Base-by-base conservation (phyloP, 2,888 invertebrate species). In the Hartigia nigra region DNA sequence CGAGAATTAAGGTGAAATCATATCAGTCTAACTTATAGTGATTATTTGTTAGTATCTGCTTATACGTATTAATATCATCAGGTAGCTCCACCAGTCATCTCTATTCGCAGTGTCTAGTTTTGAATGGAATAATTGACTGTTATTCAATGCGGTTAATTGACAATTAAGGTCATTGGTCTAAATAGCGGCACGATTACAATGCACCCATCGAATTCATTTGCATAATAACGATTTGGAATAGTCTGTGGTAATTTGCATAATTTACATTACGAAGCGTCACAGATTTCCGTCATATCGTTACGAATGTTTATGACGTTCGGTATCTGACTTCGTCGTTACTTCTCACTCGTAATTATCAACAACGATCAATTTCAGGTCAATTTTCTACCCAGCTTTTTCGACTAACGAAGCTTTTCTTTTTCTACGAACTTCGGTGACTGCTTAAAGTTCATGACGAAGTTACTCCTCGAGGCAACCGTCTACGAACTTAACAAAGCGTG, bases 91-190 rank as follows among this genome's bases (percentile, higher is more conserved):
- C 23, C 23, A 23, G 23, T 9, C 9, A 55, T 55, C 9, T 55
- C 23, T 23, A 55, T 55, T 81, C 76, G 70, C 76, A 72, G 70
- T 37, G 80, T 69, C 77, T 80, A 81, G 77, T 79, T 82, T 76
- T 76, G 37, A 70, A 55, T 9, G 55, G 75, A n/a, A 70, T 31
- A 55, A 55, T 79, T 74, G 37, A 70, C 39, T 74, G 74, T 77
- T 79, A 77, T 69, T 77, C 77, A 78, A 12, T 74, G 32, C 31
- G 37, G 75, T 72, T 31, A 69, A 69, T 79, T 78, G 72, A 76
- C 74, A 77, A 75, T 84, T 80, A 81, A 82, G 80, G 76, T 37
- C 79, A n/a, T 76, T 74, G 79, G 76, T 79, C 82, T 82, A 77
- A 76, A 75, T 37, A 72, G 74, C 69, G 76, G 39, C 74, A 37